A percentile compares a stretch with the other conserved stretches of the same genome.
These are phyloP conservation scores for Diogma glabrata DNA, from an alignment of 2,888 invertebrate genomes.

Conservation along the genomic window DNA sequence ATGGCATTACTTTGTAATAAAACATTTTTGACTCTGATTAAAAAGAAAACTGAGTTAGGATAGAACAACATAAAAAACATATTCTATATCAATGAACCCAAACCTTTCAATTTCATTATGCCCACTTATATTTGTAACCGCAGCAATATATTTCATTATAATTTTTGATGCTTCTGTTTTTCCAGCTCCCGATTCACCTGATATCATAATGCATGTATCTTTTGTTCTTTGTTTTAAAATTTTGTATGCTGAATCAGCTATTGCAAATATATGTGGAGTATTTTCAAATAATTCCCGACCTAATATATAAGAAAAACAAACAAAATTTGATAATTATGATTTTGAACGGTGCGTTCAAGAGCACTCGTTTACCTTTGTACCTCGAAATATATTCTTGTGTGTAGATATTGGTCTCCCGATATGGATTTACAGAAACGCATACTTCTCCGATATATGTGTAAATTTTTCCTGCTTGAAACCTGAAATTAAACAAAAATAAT, in stretches of 20 bases:
- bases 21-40: slow-evolving; percentile 89
- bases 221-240: slow-evolving; percentile 81
- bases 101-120: slow-evolving; percentile 94
- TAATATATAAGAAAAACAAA: slow-evolving; percentile 11
- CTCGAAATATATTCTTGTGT: slow-evolving; percentile 72
- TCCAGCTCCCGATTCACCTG: slow-evolving; percentile 95
- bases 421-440: slow-evolving; percentile 95
- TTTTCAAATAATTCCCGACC: slow-evolving; percentile 94
- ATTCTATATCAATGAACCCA: slow-evolving; percentile 42
- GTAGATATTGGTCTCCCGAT: slow-evolving; percentile 86
- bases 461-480: slow-evolving; percentile 81
- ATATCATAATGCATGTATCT: slow-evolving; percentile 96
- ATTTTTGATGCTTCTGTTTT: slow-evolving; percentile 99
- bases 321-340: slow-evolving; percentile 10
- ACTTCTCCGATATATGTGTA: slow-evolving; percentile 99
- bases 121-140: slow-evolving; percentile 85
- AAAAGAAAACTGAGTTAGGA: slow-evolving; percentile 9
- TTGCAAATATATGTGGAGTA: slow-evolving; percentile 94
- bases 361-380: slow-evolving; percentile 70
- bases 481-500: slow-evolving; percentile 38
- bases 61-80: neutral
- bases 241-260: slow-evolving; percentile 92
- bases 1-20: slow-evolving; percentile 94
- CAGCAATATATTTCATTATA: slow-evolving; percentile 97
- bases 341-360: no score